These are phyloP conservation scores for Saccostrea echinata DNA, from an alignment of 1,140 invertebrate genomes.

Conservation along the genomic window DNA sequence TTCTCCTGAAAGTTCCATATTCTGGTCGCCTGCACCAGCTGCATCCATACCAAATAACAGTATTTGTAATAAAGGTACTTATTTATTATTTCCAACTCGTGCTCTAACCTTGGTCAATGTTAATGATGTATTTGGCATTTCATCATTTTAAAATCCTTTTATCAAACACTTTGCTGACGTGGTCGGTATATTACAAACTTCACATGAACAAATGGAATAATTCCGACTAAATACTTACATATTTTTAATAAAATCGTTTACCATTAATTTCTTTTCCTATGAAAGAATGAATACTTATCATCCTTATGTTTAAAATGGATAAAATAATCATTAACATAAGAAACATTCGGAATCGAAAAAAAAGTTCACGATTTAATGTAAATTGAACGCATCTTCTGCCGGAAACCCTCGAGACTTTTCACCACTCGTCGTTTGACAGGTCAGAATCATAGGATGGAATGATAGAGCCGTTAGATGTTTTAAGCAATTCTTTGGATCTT, in stretches of 20 bases:
- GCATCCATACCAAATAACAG: background rate
- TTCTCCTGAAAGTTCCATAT: background rate
- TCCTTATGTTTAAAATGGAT: background rate
- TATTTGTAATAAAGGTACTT: background rate
- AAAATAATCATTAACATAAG: background rate
- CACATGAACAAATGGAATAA: background rate
- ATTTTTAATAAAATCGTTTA: background rate
- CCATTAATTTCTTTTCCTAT: background rate
- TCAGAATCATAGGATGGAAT: background rate
- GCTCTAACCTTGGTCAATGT: slow-evolving; percentile 28
- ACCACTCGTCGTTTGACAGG: background rate
- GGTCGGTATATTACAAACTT: background rate
- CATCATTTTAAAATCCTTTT: background rate
- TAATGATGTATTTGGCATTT: background rate
- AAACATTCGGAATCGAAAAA: background rate
- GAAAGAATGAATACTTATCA: background rate
- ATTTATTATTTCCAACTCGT: background rate
- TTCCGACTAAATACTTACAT: background rate
- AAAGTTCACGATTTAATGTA: background rate
- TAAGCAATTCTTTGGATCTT: background rate
- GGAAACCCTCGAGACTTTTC: background rate
- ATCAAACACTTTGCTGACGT: slow-evolving; percentile 6
- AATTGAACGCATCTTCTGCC: background rate
- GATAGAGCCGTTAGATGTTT: background rate
- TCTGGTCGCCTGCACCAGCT: background rate